Conservation (phyloP, 2,113 vertebrate genomes). For the Dermatemys mawii region DNA sequence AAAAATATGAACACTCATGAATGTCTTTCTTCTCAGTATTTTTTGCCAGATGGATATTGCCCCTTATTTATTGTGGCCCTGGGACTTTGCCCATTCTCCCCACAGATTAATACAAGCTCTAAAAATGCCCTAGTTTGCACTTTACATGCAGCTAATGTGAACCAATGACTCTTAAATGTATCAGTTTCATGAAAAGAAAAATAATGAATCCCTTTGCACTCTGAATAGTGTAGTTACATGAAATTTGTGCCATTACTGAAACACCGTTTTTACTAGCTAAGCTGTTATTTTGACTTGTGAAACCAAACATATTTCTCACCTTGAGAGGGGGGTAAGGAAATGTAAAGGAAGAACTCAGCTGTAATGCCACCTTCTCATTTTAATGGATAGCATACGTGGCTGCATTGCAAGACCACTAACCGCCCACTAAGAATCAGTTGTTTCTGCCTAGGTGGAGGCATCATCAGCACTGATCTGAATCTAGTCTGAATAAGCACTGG, state of each 20-base stretch:
- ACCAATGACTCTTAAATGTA: not conserved
- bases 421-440: not conserved
- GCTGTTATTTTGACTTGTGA: not conserved
- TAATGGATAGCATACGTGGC: accelerated
- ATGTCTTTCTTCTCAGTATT: accelerated
- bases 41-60: not conserved
- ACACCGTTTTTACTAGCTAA: not conserved
- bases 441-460: not conserved
- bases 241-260: not conserved
- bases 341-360: not conserved
- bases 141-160: not conserved
- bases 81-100: accelerated
- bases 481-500: not conserved
- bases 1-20: not conserved
- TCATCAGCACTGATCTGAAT: not conserved
- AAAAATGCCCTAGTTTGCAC: not conserved
- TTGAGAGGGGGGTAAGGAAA: not conserved
- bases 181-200: not conserved
- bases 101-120: accelerated
- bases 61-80: not conserved
- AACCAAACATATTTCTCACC: not conserved
- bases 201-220: not conserved
- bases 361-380: not conserved
- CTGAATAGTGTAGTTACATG: not conserved
- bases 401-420: accelerated